Conservation (phyloP, 2,888 invertebrate species). For the Crossocerus cetratus region DNA sequence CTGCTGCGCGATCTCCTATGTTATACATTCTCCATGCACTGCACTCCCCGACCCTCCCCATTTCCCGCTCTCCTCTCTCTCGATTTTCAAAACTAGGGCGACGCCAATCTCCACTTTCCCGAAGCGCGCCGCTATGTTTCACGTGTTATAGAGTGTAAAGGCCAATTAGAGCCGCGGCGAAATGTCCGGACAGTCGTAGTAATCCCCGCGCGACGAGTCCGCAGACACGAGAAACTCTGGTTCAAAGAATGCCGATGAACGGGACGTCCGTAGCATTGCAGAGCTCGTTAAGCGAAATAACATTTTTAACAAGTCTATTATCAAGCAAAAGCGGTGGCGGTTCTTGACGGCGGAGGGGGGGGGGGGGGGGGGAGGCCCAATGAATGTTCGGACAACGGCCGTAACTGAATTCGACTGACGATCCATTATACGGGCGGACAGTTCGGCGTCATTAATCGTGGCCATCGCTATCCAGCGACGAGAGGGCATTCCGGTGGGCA, state of each 20-base stretch:
- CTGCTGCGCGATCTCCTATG: neutral
- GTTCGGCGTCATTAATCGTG: neutral
- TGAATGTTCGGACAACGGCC: slow-evolving; percentile 2
- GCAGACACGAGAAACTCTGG: too few species aligned
- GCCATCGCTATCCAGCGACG: slow-evolving; percentile 9
- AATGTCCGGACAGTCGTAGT: neutral
- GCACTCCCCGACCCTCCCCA: too few species aligned
- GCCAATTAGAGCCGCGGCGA: slow-evolving; percentile 12
- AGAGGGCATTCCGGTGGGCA: neutral
- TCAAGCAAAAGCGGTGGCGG: too few species aligned
- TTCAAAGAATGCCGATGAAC: too few species aligned
- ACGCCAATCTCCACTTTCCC: neutral
- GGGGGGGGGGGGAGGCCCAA: too few species aligned
- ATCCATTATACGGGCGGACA: slow-evolving; percentile 22
- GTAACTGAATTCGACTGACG: slow-evolving; percentile 39
- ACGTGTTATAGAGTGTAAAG: slow-evolving; percentile 8
- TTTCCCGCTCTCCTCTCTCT: neutral
- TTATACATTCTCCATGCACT: too few species aligned
- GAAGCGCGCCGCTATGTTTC: neutral
- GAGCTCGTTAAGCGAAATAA: too few species aligned
- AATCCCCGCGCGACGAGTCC: too few species aligned
- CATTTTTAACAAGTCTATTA: too few species aligned
- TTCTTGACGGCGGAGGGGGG: too few species aligned
- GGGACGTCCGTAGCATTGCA: too few species aligned
- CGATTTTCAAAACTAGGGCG: slow-evolving; percentile 17